Evolutionary conservation across 2,888 invertebrate species (phyloP).

Genomic region (Acronicta alni): DNA sequence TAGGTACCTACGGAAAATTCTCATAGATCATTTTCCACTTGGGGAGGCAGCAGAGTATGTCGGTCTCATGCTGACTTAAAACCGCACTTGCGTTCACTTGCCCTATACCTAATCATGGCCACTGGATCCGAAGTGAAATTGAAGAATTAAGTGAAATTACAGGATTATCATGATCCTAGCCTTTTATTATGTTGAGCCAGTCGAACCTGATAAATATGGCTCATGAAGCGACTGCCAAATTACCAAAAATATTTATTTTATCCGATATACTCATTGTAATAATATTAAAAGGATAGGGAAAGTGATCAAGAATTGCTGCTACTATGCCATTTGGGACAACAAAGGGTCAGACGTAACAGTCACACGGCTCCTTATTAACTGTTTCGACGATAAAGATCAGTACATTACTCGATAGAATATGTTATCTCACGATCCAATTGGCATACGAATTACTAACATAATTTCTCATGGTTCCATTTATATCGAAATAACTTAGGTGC

Average conservation of each 20-base stretch:
- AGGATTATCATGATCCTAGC: no score
- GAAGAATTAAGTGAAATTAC: no score
- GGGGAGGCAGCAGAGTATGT: no score
- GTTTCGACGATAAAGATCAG: constrained; percentile 28
- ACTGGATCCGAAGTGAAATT: no score
- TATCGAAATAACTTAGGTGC: neutral
- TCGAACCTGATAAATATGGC: no score
- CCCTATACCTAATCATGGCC: no score
- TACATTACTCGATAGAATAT: constrained; percentile 24
- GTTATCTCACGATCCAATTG: constrained; percentile 20
- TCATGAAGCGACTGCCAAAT: no score
- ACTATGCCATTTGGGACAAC: constrained; percentile 29
- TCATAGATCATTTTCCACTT: no score
- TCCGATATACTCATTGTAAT: constrained; percentile 6
- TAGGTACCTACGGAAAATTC: no score
- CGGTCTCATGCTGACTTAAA: no score
- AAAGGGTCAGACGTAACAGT: constrained; percentile 18
- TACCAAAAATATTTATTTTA: neutral
- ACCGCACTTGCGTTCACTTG: no score
- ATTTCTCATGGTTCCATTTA: neutral
- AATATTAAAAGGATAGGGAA: constrained; percentile 18
- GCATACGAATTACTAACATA: constrained; percentile 1
- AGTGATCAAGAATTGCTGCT: constrained; percentile 9
- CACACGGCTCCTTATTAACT: constrained; percentile 29
- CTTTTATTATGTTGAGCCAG: no score